Conservation (phyloP, 2,797 vertebrate genomes). For the Phataginus tricuspis region DNA sequence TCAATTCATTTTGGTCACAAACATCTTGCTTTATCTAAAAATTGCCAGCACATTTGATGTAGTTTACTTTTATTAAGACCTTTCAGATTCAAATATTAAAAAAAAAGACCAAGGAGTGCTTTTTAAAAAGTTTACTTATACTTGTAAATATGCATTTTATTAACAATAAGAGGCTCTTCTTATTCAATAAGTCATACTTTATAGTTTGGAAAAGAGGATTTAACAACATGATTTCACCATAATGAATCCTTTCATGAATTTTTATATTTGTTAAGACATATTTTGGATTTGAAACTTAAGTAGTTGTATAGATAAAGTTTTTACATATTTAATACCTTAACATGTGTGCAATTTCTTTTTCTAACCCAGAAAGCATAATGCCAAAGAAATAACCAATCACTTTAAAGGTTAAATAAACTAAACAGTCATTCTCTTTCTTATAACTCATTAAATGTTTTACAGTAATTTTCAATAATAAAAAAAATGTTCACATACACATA, state of each 20-base stretch:
- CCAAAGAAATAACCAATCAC: not conserved
- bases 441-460: not conserved
- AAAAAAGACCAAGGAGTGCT: not conserved
- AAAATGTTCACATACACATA: not conserved
- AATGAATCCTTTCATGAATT: not conserved
- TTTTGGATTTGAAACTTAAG: not conserved
- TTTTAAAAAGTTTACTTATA: not conserved
- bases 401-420: not conserved
- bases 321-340: not conserved
- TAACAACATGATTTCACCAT: not conserved
- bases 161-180: not conserved
- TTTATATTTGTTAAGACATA: not conserved
- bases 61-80: not conserved
- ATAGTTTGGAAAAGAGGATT: not conserved
- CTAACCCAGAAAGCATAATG: constrained; percentile 30
- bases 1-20: constrained; percentile 7
- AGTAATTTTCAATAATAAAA: not conserved
- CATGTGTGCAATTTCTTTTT: not conserved
- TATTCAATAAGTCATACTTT: not conserved
- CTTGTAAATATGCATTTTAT: not conserved
- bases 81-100: not conserved
- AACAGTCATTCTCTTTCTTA: not conserved
- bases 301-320: not conserved
- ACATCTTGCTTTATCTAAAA: not conserved
- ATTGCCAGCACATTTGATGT: not conserved